Evolutionary conservation across 2,113 vertebrate species (phyloP), one percentile per base, ranked within the genome.

Genomic region (Vulpes vulpes): DNA sequence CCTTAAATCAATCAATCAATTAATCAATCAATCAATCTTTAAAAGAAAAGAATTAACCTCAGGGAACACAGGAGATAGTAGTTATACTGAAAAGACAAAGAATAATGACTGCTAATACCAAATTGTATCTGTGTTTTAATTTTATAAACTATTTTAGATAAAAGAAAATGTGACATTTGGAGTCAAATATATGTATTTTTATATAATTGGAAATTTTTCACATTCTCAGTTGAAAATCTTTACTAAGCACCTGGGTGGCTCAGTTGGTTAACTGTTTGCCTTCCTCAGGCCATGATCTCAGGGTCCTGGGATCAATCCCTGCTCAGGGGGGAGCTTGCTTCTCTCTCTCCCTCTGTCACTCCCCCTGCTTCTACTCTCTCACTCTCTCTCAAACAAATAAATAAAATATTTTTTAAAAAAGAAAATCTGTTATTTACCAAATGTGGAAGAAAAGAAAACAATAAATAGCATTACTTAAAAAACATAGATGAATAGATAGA

Each of bases 141-240:
- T 89, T 91, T 95, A 92, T 69, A 53, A 73, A 57, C 15, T 51
- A 49, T 55, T 97, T 97, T 64, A 22, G 65, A 92, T 90, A 8
- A 57, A 55, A 62, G 49, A 53, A 93, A 88, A 80, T 51, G 8
- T 93, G 17, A 17, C 30, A 16, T 27, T 81, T n/a, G 25, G 8
- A 89, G 32, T 73, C 88, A 82, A 90, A 79, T 25, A 87, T 74
- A 17, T 80, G 38, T 6, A 27, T 27, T 80, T n/a, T 35, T 67
- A 22, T 6, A 62, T 65, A 76, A 74, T 84, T 49, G 73, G 32
- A 35, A 67, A 64, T 64, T 25, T 49, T 35, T 81, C 0, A 25
- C 2, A 60, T n/a, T 81, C 51, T 64, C 15, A 27, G 4, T 32
- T 83, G 4, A 38, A 83, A 82, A 30, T 25, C 5, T 88, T 78